phyloP scores from a whole-genome alignment of 2,888 invertebrate genomes.

The Palloptera scutellata region DNA sequence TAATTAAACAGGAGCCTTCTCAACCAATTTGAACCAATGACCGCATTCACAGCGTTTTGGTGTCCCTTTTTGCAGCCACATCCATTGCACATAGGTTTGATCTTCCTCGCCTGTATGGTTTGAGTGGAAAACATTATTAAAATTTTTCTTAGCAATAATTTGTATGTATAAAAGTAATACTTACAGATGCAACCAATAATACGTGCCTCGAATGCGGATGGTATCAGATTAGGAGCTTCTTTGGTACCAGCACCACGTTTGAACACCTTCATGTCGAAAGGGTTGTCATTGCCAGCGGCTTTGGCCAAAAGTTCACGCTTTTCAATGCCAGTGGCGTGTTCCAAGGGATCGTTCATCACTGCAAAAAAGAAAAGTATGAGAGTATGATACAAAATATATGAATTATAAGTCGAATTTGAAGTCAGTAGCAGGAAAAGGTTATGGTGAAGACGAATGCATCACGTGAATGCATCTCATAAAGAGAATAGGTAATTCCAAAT shows the following conservation, averaged over 20 bases:
- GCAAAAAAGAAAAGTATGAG: constrained; percentile 23
- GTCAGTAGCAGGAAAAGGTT: too few species aligned
- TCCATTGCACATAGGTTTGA: constrained; percentile 87
- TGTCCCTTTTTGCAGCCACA: constrained; percentile 91
- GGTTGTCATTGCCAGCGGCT: constrained; percentile 87
- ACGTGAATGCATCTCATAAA: too few species aligned
- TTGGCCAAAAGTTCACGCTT: constrained; percentile 88
- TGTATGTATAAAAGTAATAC: constrained; percentile 46
- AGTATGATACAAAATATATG: background rate
- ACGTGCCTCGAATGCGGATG: constrained; percentile 88
- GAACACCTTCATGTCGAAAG: constrained; percentile 83
- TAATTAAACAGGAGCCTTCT: constrained; percentile 76
- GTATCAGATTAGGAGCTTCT: constrained; percentile 86
- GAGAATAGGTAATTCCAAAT: too few species aligned
- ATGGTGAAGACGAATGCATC: too few species aligned
- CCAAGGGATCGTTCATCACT: constrained; percentile 89
- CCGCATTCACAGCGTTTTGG: constrained; percentile 96
- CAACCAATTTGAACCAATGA: constrained; percentile 92
- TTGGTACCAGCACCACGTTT: constrained; percentile 85
- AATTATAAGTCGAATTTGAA: too few species aligned
- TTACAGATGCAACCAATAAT: constrained; percentile 93
- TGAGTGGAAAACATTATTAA: background rate
- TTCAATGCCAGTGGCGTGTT: constrained; percentile 93
- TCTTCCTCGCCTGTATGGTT: constrained; percentile 80
- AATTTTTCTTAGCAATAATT: background rate